Evolutionary conservation across 2,888 invertebrate genomes (phyloP).

Genomic region (Eulithis testata): DNA sequence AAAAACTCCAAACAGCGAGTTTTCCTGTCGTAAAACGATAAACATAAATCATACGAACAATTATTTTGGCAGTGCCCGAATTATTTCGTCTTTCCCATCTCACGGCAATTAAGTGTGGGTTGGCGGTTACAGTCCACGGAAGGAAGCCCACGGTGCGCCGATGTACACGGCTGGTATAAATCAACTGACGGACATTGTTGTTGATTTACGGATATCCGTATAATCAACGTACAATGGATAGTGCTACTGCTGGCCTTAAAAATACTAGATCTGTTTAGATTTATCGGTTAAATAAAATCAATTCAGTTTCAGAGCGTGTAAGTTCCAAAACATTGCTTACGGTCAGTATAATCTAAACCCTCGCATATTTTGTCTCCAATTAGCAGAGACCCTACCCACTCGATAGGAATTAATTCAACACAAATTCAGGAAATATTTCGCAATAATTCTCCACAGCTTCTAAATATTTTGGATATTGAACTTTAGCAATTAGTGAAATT

Average conservation of each 20-base stretch:
- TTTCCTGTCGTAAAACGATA: constrained; percentile 63
- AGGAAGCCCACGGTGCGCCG: constrained; percentile 64
- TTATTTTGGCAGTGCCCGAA: constrained; percentile 61
- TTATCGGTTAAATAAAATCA: constrained; percentile 11
- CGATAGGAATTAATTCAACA: constrained; percentile 48
- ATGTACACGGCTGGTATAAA: constrained; percentile 65
- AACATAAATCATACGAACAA: constrained; percentile 65
- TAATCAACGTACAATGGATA: constrained; percentile 49
- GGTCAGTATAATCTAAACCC: constrained; percentile 31
- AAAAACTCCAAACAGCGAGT: constrained; percentile 60
- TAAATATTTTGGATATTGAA: constrained; percentile 46
- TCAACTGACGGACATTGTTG: constrained; percentile 59
- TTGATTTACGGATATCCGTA: constrained; percentile 63
- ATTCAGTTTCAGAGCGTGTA: constrained; percentile 6
- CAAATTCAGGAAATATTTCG: constrained; percentile 46
- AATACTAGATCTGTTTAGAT: constrained; percentile 14
- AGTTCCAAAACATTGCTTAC: constrained; percentile 19
- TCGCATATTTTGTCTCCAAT: constrained; percentile 41
- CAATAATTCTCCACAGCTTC: constrained; percentile 44
- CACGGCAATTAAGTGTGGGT: constrained; percentile 64
- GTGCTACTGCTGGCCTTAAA: constrained; percentile 3
- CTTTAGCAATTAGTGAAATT: constrained; percentile 54
- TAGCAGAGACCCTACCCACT: constrained; percentile 40
- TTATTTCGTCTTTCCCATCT: constrained; percentile 64
- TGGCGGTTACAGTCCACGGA: constrained; percentile 52